phyloP scores from a whole-genome alignment of 2,797 vertebrate genomes.

The Gorsachius magnificus region DNA sequence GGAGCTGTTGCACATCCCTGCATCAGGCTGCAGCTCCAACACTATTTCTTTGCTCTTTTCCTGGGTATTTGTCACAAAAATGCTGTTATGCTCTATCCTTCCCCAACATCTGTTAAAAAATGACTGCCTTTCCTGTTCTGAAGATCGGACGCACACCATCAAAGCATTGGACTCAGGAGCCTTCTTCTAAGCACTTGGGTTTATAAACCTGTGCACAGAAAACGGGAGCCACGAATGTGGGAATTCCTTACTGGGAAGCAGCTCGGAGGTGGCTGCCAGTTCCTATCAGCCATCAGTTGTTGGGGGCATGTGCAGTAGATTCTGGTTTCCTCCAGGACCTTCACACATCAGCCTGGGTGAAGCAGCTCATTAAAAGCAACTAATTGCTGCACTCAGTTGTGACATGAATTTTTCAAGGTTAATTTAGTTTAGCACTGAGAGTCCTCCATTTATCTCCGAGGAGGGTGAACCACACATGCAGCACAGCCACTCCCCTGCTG shows the following conservation, averaged over 20 bases:
- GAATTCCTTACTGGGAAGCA: not conserved
- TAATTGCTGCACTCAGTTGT: conserved; percentile 56
- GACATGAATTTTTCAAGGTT: conserved; percentile 56
- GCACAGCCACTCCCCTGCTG: not conserved
- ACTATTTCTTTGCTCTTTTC: not conserved
- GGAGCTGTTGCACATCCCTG: not conserved
- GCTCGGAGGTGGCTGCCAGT: not conserved
- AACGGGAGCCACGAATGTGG: not conserved
- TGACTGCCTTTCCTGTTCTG: not conserved
- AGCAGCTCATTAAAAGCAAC: conserved; percentile 51
- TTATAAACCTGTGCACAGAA: not conserved
- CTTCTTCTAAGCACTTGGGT: not conserved
- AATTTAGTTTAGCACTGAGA: conserved; percentile 27
- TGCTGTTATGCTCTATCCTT: not conserved
- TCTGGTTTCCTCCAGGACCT: conserved; percentile 52
- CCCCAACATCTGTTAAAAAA: not conserved
- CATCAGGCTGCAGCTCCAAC: not conserved
- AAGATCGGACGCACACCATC: not conserved
- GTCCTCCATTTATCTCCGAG: not conserved
- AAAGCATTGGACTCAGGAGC: not conserved
- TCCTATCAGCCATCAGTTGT: not conserved
- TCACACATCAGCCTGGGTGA: not conserved
- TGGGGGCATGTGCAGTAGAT: not conserved
- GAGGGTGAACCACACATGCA: not conserved
- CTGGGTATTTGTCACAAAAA: not conserved